Evolutionary conservation across 53 echinoderm and acorn worm genomes (phyloP), one percentile per base, ranked within the genome.

Genomic region (Astropecten irregularis): DNA sequence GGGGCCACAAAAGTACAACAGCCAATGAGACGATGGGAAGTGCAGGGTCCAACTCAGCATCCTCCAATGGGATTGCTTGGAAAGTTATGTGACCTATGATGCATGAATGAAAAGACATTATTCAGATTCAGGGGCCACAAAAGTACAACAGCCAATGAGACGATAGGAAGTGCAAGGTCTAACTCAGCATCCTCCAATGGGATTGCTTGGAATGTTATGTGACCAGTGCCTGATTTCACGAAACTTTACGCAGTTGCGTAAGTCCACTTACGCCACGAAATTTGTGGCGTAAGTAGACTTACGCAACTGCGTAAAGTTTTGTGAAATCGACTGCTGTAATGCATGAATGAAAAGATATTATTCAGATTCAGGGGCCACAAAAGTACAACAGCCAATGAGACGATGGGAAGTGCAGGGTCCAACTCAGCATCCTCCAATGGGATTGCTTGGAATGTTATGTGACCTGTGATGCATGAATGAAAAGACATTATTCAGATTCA

Each of bases 1-100:
- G 44, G 68, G 46, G 44, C 68, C 54, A 54, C 22, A n/a, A 9
- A 9, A 46, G 8, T 54, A 9, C 3, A 51, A 19, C 83, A 83
- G 83, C 56, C 60, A 83, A 23, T 23, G 30, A 29, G 40, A 61
- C n/a, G n/a, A n/a, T n/a, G n/a, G n/a, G n/a, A n/a, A n/a, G n/a
- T n/a, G n/a, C n/a, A 0, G n/a, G 18, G 20, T 64, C 33, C 10
- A 55, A 38, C 66, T 40, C 66, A 18, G 33, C 66, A 2, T 66
- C 66, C 18, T 66, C 66, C n/a, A n/a, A n/a, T n/a, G n/a, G n/a
- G n/a, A 66, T 40, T 19, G 22, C 31, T 26, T 48, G 48, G 26
- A 44, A 30, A 7, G 70, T 22, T 42, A 69, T 42, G n/a, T 47
- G 70, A 69, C 70, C 70, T 49, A 48, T 15, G 30, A n/a, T 21